phyloP scores from a whole-genome alignment of 2,888 invertebrate genomes.

The Agrilus biguttatus region DNA sequence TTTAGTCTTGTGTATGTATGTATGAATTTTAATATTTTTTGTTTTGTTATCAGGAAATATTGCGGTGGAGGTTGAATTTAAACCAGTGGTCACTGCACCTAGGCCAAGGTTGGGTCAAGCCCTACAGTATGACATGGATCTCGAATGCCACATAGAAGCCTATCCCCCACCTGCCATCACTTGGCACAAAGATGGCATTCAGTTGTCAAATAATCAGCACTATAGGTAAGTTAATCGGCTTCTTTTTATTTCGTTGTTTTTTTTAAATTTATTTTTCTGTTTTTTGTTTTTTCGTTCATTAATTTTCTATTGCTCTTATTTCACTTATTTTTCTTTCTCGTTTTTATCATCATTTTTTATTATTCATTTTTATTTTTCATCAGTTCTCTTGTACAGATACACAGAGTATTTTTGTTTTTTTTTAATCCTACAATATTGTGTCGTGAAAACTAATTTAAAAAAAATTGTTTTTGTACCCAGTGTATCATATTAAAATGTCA shows the following conservation, averaged over 20 bases:
- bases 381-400: no score
- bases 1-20: no score
- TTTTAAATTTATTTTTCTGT: background rate
- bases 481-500: background rate
- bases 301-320: no score
- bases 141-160: conserved; percentile 89
- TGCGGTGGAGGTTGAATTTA: conserved; percentile 80
- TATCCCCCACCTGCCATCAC: conserved; percentile 86
- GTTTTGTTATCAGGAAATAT: conserved; percentile 42
- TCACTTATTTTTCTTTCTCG: no score
- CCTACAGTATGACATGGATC: conserved; percentile 83
- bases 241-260: background rate
- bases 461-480: no score
- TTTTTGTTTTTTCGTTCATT: background rate
- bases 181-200: conserved; percentile 77
- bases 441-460: no score
- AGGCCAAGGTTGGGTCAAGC: conserved; percentile 75
- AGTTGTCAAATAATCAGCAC: conserved; percentile 79
- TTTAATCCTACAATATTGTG: no score
- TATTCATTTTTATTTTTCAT: background rate
- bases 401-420: no score
- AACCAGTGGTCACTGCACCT: conserved; percentile 75
- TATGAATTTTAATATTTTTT: background rate
- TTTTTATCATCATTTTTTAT: background rate
- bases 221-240: conserved; percentile 37